Percentiles rank a stretch among this genome's conserved stretches.
These are phyloP conservation scores for Apis laboriosa DNA, from an alignment of 1,140 invertebrate species.

Conservation along the genomic window DNA sequence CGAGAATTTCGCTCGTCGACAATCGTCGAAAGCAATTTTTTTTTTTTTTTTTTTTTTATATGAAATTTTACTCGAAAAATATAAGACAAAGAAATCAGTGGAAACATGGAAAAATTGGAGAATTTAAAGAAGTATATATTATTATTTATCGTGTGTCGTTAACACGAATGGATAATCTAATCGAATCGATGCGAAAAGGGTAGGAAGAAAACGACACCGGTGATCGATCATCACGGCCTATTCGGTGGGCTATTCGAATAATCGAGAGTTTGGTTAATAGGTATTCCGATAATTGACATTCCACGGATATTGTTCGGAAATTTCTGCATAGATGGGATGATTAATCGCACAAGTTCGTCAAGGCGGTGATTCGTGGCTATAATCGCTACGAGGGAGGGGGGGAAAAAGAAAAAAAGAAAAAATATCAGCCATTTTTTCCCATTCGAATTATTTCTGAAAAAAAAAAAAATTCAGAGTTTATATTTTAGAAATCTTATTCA, in stretches of 20 bases:
- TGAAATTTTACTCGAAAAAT: background rate
- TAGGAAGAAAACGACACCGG: background rate
- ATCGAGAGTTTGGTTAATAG: conserved; percentile 20
- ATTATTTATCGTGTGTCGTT: too few species aligned
- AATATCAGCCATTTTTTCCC: background rate
- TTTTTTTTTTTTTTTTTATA: too few species aligned
- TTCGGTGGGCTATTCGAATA: background rate
- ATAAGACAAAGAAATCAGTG: too few species aligned
- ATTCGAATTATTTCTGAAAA: background rate
- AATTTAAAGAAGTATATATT: too few species aligned
- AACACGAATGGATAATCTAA: background rate
- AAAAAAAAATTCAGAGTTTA: background rate
- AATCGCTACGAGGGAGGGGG: background rate
- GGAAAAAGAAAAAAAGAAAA: too few species aligned
- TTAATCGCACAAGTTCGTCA: background rate
- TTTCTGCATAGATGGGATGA: background rate
- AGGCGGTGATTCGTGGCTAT: background rate
- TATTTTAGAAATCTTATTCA: too few species aligned
- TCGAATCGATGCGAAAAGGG: background rate
- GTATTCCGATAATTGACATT: conserved; percentile 22
- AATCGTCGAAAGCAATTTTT: background rate
- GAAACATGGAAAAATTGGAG: too few species aligned
- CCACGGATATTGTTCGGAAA: background rate
- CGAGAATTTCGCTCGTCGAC: too few species aligned
- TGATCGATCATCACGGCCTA: background rate